These are phyloP conservation scores for Furcifer pardalis DNA, from an alignment of 2,797 vertebrate genomes.

Conservation along the genomic window DNA sequence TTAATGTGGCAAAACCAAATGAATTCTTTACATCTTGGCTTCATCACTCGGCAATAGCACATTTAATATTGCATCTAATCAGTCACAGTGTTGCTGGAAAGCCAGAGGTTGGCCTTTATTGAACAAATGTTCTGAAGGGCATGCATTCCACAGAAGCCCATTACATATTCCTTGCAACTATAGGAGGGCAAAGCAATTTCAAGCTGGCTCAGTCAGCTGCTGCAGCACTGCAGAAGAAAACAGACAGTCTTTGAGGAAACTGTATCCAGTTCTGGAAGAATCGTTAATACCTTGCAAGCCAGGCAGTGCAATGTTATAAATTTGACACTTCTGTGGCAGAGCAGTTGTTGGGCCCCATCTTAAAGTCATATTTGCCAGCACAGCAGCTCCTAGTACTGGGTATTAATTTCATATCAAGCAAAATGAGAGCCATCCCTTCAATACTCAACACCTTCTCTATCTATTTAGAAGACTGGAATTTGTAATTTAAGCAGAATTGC, in stretches of 20 bases:
- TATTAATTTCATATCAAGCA: not conserved
- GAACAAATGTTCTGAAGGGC: conserved; percentile 8
- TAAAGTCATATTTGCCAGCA: not conserved
- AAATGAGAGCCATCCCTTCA: not conserved
- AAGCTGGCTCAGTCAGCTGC: not conserved
- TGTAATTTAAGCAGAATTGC: not conserved
- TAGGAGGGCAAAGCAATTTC: not conserved
- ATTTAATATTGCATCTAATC: conserved; percentile 2
- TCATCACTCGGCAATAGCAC: not conserved
- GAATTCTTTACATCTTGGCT: conserved; percentile 3
- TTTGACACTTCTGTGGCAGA: not conserved
- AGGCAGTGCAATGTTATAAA: not conserved
- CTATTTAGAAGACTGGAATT: conserved; percentile 1
- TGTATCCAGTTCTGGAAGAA: conserved; percentile 1
- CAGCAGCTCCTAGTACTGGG: too few relatives aligned
- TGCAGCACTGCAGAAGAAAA: not conserved
- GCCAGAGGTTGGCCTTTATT: conserved; percentile 8
- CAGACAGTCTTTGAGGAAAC: conserved; percentile 1
- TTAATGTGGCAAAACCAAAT: conserved; percentile 11
- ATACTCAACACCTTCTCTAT: not conserved
- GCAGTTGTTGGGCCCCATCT: not conserved
- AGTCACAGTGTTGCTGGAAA: not conserved
- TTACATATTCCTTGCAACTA: not conserved
- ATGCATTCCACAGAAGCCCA: conserved; percentile 8
- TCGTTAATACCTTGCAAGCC: not conserved